These are phyloP conservation scores for Hyaena hyaena DNA, from an alignment of 2,113 vertebrate genomes.

Conservation along the genomic window DNA sequence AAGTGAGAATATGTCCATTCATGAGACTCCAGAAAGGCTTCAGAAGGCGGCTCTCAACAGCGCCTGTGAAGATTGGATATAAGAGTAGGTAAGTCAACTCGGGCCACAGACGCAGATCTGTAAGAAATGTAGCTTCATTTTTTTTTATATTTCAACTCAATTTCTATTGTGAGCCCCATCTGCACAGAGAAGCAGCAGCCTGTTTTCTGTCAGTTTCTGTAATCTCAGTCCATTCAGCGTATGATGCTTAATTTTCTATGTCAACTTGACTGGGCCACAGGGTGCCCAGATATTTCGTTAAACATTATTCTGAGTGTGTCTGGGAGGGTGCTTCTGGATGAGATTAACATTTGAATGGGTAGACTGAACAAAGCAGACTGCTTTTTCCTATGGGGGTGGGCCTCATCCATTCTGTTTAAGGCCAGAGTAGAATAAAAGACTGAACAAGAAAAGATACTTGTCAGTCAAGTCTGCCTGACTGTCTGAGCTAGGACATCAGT, in stretches of 20 bases:
- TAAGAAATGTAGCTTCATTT: not conserved
- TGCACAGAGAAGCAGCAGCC: not conserved
- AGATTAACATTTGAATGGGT: not conserved
- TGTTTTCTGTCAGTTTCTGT: not conserved
- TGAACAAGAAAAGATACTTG: not conserved
- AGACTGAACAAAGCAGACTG: not conserved
- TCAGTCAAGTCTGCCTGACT: not conserved
- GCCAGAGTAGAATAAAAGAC: not conserved
- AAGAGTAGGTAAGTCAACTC: not conserved
- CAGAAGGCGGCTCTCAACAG: not conserved
- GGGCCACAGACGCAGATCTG: not conserved
- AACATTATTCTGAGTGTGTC: not conserved
- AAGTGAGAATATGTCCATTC: not conserved
- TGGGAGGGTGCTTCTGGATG: not conserved
- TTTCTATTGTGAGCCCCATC: not conserved
- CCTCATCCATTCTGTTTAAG: not conserved
- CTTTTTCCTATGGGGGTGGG: not conserved
- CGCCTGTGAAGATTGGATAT: not conserved
- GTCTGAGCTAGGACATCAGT: not conserved
- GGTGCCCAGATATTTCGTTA: not conserved
- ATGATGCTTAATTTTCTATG: not conserved
- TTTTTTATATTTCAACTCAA: not conserved
- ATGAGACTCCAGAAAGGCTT: not conserved
- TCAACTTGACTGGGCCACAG: not conserved
- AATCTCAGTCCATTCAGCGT: not conserved